These are phyloP conservation scores for Clusia tigrina DNA, from an alignment of 2,888 invertebrate genomes.

Conservation along the genomic window DNA sequence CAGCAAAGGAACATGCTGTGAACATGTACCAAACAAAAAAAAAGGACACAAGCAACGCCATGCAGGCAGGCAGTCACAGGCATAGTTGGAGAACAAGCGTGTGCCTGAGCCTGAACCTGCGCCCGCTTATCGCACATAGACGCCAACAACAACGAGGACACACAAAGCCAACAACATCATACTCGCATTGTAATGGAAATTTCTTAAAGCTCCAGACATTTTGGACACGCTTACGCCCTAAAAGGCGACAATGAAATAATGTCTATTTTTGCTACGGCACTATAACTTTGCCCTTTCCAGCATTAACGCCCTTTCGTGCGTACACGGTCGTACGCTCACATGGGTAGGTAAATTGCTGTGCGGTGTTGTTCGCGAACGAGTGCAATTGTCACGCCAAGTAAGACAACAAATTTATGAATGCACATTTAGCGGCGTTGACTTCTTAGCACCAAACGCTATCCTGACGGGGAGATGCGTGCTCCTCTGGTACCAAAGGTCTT, in stretches of 20 bases:
- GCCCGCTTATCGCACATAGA: neutral
- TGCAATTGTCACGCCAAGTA: conserved; percentile 63
- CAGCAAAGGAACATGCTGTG: conserved; percentile 60
- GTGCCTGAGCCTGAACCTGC: neutral
- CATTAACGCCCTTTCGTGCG: neutral
- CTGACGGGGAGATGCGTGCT: conserved; percentile 5
- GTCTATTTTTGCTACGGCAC: conserved; percentile 36
- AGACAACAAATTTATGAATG: conserved; percentile 63
- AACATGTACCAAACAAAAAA: too few relatives aligned
- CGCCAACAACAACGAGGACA: neutral
- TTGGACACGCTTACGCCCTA: conserved; percentile 10
- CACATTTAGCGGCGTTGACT: conserved; percentile 51
- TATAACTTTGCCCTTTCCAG: neutral
- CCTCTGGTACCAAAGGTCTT: conserved; percentile 13
- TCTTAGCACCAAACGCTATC: conserved; percentile 27
- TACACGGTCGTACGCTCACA: neutral
- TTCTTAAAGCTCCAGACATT: neutral
- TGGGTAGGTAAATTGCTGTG: neutral
- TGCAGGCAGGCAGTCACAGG: neutral
- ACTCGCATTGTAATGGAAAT: neutral
- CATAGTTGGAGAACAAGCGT: neutral
- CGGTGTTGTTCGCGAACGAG: conserved; percentile 48
- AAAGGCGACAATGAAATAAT: conserved; percentile 44
- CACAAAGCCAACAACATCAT: neutral
- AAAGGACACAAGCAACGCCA: conserved; percentile 41